A percentile compares a stretch with the other conserved stretches of the same genome.
Evolutionary conservation across 2,888 invertebrate species (phyloP).

Genomic region (Tipula unca): DNA sequence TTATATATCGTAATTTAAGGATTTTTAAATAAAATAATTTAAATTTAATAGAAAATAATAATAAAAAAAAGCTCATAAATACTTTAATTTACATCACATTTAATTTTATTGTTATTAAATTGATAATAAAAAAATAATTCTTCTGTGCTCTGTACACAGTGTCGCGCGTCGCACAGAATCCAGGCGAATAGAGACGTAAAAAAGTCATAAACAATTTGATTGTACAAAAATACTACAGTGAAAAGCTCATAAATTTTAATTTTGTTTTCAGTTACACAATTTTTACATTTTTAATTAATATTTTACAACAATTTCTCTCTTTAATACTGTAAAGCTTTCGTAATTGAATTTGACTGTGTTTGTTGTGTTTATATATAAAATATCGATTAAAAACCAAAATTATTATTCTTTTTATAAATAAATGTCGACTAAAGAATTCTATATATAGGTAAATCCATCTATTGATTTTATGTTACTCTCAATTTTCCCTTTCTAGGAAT

Average conservation of each 20-base stretch:
- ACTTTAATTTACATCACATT: neutral
- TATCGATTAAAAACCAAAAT: no score
- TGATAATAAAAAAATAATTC: neutral
- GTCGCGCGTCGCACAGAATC: neutral
- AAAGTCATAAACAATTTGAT: neutral
- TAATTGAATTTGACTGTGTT: no score
- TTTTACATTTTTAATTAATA: no score
- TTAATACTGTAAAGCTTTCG: no score
- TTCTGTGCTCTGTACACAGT: neutral
- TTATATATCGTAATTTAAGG: neutral
- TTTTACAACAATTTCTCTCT: no score
- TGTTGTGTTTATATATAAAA: no score
- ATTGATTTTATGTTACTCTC: no score
- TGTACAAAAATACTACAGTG: neutral
- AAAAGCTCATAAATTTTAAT: neutral
- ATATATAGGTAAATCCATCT: no score
- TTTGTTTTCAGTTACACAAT: neutral
- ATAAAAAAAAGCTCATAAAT: neutral
- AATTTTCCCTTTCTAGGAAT: no score
- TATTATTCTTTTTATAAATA: no score
- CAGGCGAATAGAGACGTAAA: neutral
- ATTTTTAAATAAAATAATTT: neutral
- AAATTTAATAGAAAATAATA: neutral
- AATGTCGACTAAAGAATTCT: no score
- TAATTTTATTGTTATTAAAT: neutral